Conservation (phyloP, 1,140 invertebrate species). For the Pogonognathellus flavescens region DNA sequence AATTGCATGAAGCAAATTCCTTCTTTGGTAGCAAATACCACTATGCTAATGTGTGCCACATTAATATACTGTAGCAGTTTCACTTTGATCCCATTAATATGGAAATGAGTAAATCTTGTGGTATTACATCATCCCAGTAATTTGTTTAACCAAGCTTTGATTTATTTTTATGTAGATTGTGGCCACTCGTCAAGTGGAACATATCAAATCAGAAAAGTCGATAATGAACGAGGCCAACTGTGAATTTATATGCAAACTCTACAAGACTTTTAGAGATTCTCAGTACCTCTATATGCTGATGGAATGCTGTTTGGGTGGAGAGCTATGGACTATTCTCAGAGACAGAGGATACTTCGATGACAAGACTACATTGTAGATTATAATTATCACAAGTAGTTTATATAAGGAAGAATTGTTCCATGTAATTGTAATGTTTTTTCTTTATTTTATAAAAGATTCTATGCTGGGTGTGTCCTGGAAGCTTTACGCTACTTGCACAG, state of each 20-base stretch:
- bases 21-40: not conserved
- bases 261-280: slow-evolving; percentile 91
- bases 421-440: not conserved
- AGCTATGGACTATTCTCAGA: slow-evolving; percentile 96
- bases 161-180: slow-evolving; percentile 79
- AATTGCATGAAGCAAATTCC: no score
- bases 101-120: no score
- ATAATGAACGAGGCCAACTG: slow-evolving; percentile 94
- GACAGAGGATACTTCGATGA: slow-evolving; percentile 87
- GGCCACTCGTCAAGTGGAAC: slow-evolving; percentile 92
- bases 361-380: slow-evolving; percentile 74
- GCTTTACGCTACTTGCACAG: slow-evolving; percentile 91
- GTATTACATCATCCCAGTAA: no score
- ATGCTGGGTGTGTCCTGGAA: slow-evolving; percentile 91
- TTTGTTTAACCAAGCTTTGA: not conserved
- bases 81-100: not conserved
- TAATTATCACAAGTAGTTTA: not conserved
- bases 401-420: not conserved
- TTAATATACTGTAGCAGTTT: not conserved
- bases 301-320: slow-evolving; percentile 96
- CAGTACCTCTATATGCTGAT: slow-evolving; percentile 98
- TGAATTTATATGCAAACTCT: slow-evolving; percentile 83
- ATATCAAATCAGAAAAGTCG: slow-evolving; percentile 92
- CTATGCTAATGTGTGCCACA: no score
- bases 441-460: slow-evolving; percentile 78